These are phyloP conservation scores for Australoheros scitulus DNA, from an alignment of 2,113 vertebrate species.

Conservation along the genomic window DNA sequence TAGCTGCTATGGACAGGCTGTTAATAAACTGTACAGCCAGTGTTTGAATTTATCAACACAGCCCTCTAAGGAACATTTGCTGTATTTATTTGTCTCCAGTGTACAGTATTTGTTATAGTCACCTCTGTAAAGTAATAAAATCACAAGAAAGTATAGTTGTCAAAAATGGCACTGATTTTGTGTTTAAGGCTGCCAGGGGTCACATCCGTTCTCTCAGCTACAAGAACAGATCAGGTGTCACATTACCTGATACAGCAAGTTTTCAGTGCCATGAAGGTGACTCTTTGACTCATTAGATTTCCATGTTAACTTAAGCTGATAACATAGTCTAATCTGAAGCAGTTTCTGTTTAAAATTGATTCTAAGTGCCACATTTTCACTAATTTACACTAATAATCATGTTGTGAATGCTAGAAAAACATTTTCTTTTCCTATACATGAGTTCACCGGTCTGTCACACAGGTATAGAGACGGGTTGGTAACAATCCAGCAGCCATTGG, in stretches of 20 bases:
- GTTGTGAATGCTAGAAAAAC: neutral
- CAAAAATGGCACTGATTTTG: neutral
- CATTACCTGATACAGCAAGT: neutral
- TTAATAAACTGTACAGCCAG: neutral
- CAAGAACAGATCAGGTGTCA: neutral
- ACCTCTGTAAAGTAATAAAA: too few relatives aligned
- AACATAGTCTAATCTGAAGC: neutral
- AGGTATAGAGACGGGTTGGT: neutral
- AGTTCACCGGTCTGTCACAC: rapidly evolving
- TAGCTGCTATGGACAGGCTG: neutral
- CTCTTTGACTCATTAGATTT: neutral
- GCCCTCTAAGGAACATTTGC: neutral
- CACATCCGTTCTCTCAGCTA: neutral
- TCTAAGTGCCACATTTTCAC: rapidly evolving
- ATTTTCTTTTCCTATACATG: neutral
- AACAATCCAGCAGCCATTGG: neutral
- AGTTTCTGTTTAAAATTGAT: rapidly evolving
- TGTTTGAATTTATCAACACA: neutral
- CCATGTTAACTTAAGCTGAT: rapidly evolving
- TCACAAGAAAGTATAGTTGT: neutral
- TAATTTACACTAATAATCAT: neutral
- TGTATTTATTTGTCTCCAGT: neutral
- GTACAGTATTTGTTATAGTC: neutral
- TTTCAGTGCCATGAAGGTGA: too few relatives aligned
- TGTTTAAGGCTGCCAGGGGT: neutral